Evolutionary conservation across 2,113 vertebrate species (phyloP), one percentile per base, ranked within the genome.

Genomic region (Neolamprologus ventralis): DNA sequence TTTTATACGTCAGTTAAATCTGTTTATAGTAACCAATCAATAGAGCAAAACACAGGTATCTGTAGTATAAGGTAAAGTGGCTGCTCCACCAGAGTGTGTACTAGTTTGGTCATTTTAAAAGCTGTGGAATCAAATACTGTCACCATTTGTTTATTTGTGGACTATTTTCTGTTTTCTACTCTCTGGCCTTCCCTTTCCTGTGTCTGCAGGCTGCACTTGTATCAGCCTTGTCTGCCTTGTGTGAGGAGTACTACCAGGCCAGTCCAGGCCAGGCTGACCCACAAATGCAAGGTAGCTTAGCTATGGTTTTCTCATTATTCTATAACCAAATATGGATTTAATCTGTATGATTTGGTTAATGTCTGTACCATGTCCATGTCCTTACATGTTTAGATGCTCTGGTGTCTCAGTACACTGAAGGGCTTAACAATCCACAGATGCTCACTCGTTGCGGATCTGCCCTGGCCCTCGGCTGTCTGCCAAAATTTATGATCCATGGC

Each of bases 401-500:
- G 94, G 89, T 98, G 10, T 92, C 92, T 42, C 96, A 94, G 89
- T 99, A 98, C 12, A 93, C 97, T 0, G 91, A 94, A 2, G 96
- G 97, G 2, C 97, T 99, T 37, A 96, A 90, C 73, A 97, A 95
- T 83, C 3, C 97, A 0, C 97, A 98, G 94, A 96, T 98, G 89
- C 96, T 97, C 96, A 96, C 96, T 31, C 97, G 98, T 11, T 97
- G 97, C 16, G 98, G 98, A 68, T 98, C 97, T 87, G 97, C 98
- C 6, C 95, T 97, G 31, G 98, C 98, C n/a, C 94, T 99, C 82
- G 98, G 98, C 16, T 96, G 96, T 71, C 97, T 99, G 68, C 98
- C 99, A 2, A 89, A 53, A 21, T 97, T 97, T 92, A 95, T 99
- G 89, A 96, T 99, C 45, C 96, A 86, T 23, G 92, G 96, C 91